Percentiles rank a stretch among this genome's conserved stretches.
These are phyloP conservation scores for Acanthurus tractus DNA, from an alignment of 2,797 vertebrate genomes.

Conservation along the genomic window DNA sequence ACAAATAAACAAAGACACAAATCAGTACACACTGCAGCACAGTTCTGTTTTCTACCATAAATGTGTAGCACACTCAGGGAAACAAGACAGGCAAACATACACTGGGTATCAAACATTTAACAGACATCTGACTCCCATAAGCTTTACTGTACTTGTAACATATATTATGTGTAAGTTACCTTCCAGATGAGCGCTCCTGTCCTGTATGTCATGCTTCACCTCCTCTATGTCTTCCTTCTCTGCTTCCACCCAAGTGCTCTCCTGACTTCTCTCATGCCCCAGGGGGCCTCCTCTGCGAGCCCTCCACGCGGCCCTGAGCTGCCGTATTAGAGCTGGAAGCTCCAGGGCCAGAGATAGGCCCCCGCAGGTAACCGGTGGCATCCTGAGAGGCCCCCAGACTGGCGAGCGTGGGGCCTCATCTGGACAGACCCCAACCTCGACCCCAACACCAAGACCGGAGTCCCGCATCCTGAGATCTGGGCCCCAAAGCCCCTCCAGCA, in stretches of 20 bases:
- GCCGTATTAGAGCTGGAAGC: constrained; percentile 77
- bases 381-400: constrained; percentile 72
- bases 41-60: not conserved
- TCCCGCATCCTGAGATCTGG: constrained; percentile 69
- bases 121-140: constrained; percentile 17
- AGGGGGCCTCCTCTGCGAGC: constrained; percentile 63
- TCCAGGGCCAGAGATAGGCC: constrained; percentile 76
- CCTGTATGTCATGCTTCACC: constrained; percentile 49
- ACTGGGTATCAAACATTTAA: constrained; percentile 42
- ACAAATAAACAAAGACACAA: constrained; percentile 6
- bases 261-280: constrained; percentile 49
- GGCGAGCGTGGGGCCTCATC: constrained; percentile 66
- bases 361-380: constrained; percentile 71
- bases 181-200: constrained; percentile 55
- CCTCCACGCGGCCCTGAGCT: constrained; percentile 78
- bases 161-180: constrained; percentile 59
- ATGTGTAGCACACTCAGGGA: not conserved
- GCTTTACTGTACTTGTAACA: not conserved
- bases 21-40: not conserved
- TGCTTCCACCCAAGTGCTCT: constrained; percentile 55
- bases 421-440: constrained; percentile 64
- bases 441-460: constrained; percentile 45
- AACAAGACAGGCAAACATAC: constrained; percentile 19
- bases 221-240: constrained; percentile 63
- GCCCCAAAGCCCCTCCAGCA: constrained; percentile 73